Evolutionary conservation across 2,797 vertebrate species (phyloP).

Genomic region (Pangasius djambal): DNA sequence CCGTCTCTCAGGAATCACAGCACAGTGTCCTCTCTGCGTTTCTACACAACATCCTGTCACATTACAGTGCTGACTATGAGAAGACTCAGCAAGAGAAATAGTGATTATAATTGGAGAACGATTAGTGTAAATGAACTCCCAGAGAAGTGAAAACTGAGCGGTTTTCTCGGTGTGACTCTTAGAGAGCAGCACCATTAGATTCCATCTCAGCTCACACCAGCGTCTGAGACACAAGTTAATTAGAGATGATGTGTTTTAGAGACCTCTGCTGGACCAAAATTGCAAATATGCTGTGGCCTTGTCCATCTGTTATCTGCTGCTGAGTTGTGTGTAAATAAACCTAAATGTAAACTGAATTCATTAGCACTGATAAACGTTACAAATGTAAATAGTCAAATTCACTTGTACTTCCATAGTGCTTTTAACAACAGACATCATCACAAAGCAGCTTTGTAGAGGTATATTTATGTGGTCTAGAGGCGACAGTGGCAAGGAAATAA

Average conservation of each 20-base stretch:
- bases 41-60: background rate
- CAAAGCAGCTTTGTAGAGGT: background rate
- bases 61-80: background rate
- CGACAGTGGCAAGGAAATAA: background rate
- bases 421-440: background rate
- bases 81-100: background rate
- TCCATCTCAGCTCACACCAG: background rate
- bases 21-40: background rate
- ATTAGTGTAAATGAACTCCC: background rate
- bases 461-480: background rate
- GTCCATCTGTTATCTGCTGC: background rate
- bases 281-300: background rate
- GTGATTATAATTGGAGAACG: background rate
- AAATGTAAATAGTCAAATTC: background rate
- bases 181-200: background rate
- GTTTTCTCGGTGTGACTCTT: background rate
- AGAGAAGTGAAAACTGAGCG: background rate
- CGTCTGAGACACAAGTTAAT: background rate
- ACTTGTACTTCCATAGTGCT: background rate
- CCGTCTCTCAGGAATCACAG: background rate
- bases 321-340: background rate
- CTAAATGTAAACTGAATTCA: background rate
- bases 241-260: background rate
- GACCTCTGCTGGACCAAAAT: background rate
- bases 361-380: background rate